phyloP scores from a whole-genome alignment of 2,113 vertebrate genomes.

The Carassius auratus region DNA sequence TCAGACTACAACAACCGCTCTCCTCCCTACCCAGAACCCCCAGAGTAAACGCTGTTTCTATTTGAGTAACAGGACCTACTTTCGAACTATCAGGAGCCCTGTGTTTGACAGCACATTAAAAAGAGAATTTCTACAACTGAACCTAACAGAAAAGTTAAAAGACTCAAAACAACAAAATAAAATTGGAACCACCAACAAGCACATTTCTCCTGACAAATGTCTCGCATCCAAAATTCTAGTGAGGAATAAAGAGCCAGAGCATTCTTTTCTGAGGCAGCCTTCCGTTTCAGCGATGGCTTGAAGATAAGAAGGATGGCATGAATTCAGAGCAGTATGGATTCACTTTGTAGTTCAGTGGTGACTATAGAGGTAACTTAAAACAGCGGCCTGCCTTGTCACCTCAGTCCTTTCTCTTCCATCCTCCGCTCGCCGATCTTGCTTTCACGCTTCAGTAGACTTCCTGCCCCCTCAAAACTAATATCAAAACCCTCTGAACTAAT shows the following conservation, averaged over 20 bases:
- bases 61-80: slow-evolving; percentile 73
- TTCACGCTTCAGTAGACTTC: slow-evolving; percentile 63
- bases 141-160: slow-evolving; percentile 49
- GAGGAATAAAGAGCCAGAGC: slow-evolving; percentile 11
- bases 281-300: slow-evolving; percentile 27
- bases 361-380: slow-evolving; percentile 54
- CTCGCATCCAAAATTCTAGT: slow-evolving; percentile 14
- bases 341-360: slow-evolving; percentile 60
- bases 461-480: slow-evolving; percentile 77
- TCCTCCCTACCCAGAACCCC: slow-evolving; percentile 60
- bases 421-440: slow-evolving; percentile 56
- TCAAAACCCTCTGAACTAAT: slow-evolving; percentile 78
- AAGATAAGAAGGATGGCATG: slow-evolving; percentile 51
- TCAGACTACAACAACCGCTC: slow-evolving; percentile 65
- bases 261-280: slow-evolving; percentile 27
- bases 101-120: slow-evolving; percentile 72
- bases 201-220: slow-evolving; percentile 7
- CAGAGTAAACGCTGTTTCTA: slow-evolving; percentile 68
- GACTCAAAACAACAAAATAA: neutral
- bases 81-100: slow-evolving; percentile 68
- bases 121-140: slow-evolving; percentile 68
- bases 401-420: slow-evolving; percentile 47
- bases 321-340: slow-evolving; percentile 62
- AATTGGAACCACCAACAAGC: neutral
- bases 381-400: slow-evolving; percentile 51